Evolutionary conservation across 2,888 invertebrate species (phyloP).

Genomic region (Prosopocoilus inquinatus): DNA sequence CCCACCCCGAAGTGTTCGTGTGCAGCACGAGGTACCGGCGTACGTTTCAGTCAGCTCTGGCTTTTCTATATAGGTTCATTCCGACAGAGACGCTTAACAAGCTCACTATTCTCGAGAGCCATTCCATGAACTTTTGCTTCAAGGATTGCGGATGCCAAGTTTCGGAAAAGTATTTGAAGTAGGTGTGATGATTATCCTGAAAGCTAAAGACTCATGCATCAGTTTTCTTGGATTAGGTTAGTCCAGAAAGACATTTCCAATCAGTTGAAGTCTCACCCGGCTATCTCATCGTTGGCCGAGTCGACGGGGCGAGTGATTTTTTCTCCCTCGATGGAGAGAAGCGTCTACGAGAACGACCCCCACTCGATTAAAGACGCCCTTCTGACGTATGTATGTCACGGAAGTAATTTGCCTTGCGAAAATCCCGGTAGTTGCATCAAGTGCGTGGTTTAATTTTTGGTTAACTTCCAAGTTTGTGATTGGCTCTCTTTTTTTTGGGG

Average conservation of each 20-base stretch:
- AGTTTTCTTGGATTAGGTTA: conserved; percentile 49
- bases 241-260: conserved; percentile 61
- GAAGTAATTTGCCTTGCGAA: conserved; percentile 74
- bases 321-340: conserved; percentile 61
- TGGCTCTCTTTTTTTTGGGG: conserved; percentile 15
- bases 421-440: conserved; percentile 51
- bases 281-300: conserved; percentile 67
- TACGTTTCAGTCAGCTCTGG: conserved; percentile 88
- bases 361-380: conserved; percentile 76
- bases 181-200: conserved; percentile 17
- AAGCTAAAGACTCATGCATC: not conserved
- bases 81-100: conserved; percentile 65
- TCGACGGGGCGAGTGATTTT: conserved; percentile 64
- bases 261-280: conserved; percentile 71
- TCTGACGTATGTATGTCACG: conserved; percentile 83
- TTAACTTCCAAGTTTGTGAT: conserved; percentile 29
- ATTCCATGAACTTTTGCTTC: conserved; percentile 83
- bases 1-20: conserved; percentile 62
- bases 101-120: conserved; percentile 70
- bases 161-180: conserved; percentile 61
- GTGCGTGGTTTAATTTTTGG: conserved; percentile 30
- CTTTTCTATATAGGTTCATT: conserved; percentile 71
- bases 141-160: conserved; percentile 79
- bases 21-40: conserved; percentile 83
- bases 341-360: conserved; percentile 61